Conservation (phyloP, 2,113 vertebrate species). For the Trematomus loennbergii region DNA sequence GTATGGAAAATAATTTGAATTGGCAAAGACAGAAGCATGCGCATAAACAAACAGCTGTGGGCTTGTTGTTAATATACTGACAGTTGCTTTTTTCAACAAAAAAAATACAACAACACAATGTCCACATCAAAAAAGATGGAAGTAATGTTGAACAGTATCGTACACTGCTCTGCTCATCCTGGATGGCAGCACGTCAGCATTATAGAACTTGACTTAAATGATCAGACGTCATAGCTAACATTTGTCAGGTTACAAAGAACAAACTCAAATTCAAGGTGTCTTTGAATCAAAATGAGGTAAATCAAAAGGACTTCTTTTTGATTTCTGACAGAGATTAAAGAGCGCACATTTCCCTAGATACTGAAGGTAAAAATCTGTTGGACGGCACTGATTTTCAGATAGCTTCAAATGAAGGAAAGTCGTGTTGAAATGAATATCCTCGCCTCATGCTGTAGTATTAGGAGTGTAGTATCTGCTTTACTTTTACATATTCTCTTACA, state of each 20-base stretch:
- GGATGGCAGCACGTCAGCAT: conserved; percentile 26
- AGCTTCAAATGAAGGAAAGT: conserved; percentile 29
- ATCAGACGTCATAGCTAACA: conserved; percentile 55
- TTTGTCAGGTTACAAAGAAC: conserved; percentile 54
- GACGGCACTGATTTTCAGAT: conserved; percentile 38
- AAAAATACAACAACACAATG: too few species aligned
- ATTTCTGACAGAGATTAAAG: conserved; percentile 49
- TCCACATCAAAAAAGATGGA: conserved; percentile 22
- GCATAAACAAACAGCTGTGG: neutral
- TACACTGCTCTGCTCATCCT: conserved; percentile 22
- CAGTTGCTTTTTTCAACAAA: neutral
- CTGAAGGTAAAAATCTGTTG: conserved; percentile 13
- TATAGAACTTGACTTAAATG: conserved; percentile 31
- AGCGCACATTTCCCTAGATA: conserved; percentile 14
- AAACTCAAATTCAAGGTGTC: conserved; percentile 47
- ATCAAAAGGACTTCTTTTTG: conserved; percentile 33
- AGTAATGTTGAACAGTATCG: conserved; percentile 13
- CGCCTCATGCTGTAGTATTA: neutral
- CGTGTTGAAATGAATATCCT: conserved; percentile 35
- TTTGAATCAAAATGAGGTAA: conserved; percentile 51
- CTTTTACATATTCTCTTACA: neutral
- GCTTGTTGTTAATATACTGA: neutral
- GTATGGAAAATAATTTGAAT: too few species aligned
- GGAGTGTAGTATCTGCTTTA: neutral
- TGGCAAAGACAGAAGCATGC: neutral